Evolutionary conservation across 2,888 invertebrate species (phyloP), one percentile per base, ranked within the genome.

Genomic region (Epinotia ramella): DNA sequence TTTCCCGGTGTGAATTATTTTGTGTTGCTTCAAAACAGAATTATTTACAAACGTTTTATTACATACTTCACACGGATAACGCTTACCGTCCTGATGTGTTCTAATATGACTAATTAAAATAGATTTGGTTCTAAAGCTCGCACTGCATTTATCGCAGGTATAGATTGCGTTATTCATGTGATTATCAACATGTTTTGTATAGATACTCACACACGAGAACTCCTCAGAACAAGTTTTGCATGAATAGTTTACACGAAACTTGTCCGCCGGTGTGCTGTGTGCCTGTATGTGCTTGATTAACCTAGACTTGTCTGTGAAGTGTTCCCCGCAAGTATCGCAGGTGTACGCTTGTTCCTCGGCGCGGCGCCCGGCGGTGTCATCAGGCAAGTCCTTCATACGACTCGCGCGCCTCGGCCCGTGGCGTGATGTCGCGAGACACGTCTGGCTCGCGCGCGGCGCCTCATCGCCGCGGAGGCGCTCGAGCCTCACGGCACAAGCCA

Each of bases 251-350:
- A 1, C 4, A 28, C 28, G 28, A 0, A 6, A 28, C 28, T 28
- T 28, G 28, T 28, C 28, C 28, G 28, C 28, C 28, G 3, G 28
- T 18, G 16, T 13, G 16, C 13, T n/a, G 18, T 56, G 9, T 56
- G 56, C 18, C 56, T 56, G 13, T n/a, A n/a, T 56, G 18, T n/a
- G 18, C 5, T 56, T 7, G n/a, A 56, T n/a, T 56, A n/a, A 18
- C 18, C 5, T 56, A 20, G 20, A 20, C 20, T 20, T 20, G 20
- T 20, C 20, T 20, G 20, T 20, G 20, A 20, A 20, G 20, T 56
- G 56, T 56, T 56, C 56, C 56, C 56, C n/a, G 56, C 56, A 56
- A 56, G 16, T n/a, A n/a, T 56, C 56, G 56, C 56, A 56, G 18
- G 56, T n/a, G 56, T 56, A 56, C n/a, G 7, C n/a, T 56, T 56